phyloP scores from a whole-genome alignment of 2,113 vertebrate genomes.

The Erythrocebus patas region DNA sequence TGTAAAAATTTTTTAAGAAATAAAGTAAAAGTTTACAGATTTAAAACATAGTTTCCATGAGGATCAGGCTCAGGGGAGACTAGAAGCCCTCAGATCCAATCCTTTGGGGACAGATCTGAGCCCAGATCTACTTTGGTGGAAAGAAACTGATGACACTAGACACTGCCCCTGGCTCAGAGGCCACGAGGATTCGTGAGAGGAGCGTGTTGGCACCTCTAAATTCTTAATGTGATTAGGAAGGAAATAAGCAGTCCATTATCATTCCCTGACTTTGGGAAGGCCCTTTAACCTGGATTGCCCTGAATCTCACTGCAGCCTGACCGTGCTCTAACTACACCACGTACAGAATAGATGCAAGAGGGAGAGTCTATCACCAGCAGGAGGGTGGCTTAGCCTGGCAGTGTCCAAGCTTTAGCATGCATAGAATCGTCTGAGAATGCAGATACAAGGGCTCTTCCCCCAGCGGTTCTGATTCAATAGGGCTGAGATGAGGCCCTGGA shows the following conservation, averaged over 20 bases:
- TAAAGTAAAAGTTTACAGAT: not conserved
- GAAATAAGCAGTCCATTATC: conserved; percentile 58
- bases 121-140: not conserved
- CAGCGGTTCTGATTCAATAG: not conserved
- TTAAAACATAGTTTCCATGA: not conserved
- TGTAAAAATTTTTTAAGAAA: not conserved
- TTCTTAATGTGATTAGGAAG: conserved; percentile 66
- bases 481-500: not conserved
- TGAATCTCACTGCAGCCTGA: not conserved
- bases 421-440: not conserved
- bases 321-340: too few species aligned
- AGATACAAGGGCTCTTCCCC: not conserved
- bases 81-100: not conserved
- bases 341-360: not conserved
- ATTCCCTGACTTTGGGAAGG: conserved; percentile 20
- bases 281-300: not conserved
- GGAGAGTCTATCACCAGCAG: not conserved
- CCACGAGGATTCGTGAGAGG: conserved; percentile 62
- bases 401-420: not conserved
- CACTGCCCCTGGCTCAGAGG: conserved; percentile 14
- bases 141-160: conserved; percentile 45
- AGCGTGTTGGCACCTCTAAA: conserved; percentile 45
- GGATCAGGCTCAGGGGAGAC: not conserved
- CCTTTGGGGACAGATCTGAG: not conserved
- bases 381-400: not conserved